phyloP scores from a whole-genome alignment of 1,140 invertebrate genomes.

The Pseudomyrmex cubaensis region DNA sequence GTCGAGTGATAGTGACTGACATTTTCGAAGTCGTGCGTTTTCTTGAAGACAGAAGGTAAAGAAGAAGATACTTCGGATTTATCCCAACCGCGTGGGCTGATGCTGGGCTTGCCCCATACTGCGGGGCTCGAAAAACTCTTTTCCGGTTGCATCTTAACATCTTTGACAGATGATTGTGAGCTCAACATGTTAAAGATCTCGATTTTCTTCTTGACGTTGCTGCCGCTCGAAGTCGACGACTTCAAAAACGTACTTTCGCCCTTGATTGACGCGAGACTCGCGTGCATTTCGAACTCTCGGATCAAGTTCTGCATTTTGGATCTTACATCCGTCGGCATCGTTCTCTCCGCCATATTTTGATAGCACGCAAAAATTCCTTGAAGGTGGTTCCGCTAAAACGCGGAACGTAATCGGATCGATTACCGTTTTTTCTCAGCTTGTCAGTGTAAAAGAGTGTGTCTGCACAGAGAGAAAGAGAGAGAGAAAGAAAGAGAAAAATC shows the following conservation, averaged over 20 bases:
- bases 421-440: neutral
- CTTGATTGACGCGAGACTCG: no score
- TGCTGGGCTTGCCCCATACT: neutral
- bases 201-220: neutral
- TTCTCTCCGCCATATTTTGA: neutral
- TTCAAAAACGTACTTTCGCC: neutral
- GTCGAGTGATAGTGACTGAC: neutral
- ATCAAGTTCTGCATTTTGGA: slow-evolving; percentile 67
- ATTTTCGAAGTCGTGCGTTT: neutral
- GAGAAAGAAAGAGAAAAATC: no score
- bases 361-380: neutral
- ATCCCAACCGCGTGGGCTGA: no score
- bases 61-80: neutral
- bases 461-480: neutral
- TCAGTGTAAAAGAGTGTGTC: neutral
- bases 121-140: neutral
- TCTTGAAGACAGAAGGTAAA: neutral
- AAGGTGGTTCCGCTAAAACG: neutral
- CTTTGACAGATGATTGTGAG: neutral
- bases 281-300: slow-evolving; percentile 67
- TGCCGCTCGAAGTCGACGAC: neutral
- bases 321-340: slow-evolving; percentile 5
- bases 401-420: neutral
- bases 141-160: no score
- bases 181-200: neutral